These are phyloP conservation scores for Ammodytes dubius DNA, from an alignment of 2,113 vertebrate species.

Conservation along the genomic window DNA sequence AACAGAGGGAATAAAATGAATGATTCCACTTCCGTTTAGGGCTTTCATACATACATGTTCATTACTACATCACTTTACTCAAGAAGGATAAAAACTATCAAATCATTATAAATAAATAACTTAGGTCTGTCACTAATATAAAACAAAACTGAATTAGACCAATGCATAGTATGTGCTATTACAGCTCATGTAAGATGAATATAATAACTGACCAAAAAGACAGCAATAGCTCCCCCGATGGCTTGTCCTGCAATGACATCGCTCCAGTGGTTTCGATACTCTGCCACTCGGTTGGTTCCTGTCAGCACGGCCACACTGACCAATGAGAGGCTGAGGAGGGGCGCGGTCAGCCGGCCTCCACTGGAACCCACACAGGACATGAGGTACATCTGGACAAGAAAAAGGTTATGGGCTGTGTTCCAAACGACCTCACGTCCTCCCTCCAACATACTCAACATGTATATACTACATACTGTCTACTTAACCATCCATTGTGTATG, in stretches of 20 bases:
- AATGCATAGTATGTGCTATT: background rate
- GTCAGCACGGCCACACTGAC: constrained; percentile 92
- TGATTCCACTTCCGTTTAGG: too few species aligned
- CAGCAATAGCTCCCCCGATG: constrained; percentile 89
- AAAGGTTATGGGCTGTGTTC: too few species aligned
- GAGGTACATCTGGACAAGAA: constrained; percentile 90
- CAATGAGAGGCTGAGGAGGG: constrained; percentile 89
- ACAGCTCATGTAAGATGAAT: background rate
- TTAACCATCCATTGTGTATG: too few species aligned
- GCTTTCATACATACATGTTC: too few species aligned
- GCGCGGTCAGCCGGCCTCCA: constrained; percentile 90
- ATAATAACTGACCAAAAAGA: constrained; percentile 88
- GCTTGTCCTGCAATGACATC: constrained; percentile 92
- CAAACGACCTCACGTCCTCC: too few species aligned
- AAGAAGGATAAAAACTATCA: too few species aligned
- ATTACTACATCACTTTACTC: too few species aligned
- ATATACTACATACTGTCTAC: too few species aligned
- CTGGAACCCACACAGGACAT: constrained; percentile 89
- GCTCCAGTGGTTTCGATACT: constrained; percentile 94
- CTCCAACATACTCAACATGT: too few species aligned
- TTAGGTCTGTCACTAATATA: background rate
- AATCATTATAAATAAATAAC: background rate
- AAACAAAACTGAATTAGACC: background rate
- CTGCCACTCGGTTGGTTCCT: constrained; percentile 93
- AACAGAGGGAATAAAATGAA: too few species aligned